phyloP scores from a whole-genome alignment of 2,113 vertebrate species.

The Camelus dromedarius region DNA sequence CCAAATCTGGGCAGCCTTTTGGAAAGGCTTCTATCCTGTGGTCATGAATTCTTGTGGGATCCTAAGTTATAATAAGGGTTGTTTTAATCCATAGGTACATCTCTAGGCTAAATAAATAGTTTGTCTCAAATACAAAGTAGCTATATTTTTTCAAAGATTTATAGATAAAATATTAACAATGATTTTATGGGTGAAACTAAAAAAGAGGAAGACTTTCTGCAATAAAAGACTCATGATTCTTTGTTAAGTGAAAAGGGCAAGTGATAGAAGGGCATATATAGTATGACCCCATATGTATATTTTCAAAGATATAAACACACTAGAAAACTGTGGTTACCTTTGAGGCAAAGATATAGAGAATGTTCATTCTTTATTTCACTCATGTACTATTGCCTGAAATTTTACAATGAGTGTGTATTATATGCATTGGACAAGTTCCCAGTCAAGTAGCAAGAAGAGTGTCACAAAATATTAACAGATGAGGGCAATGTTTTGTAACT shows the following conservation, averaged over 20 bases:
- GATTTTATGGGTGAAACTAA: neutral
- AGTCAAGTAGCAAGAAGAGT: neutral
- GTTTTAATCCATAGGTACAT: neutral
- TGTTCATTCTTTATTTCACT: neutral
- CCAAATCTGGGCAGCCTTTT: neutral
- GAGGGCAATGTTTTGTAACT: neutral
- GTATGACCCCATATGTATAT: neutral
- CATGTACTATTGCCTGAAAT: neutral
- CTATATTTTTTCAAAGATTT: neutral
- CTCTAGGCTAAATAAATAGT: neutral
- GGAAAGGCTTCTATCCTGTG: neutral
- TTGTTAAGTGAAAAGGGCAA: neutral
- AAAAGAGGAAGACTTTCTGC: neutral
- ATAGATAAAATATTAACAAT: neutral
- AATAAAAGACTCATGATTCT: neutral
- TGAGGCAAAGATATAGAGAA: neutral
- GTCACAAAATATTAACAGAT: constrained; percentile 6
- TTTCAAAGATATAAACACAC: neutral
- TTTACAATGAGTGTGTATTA: neutral
- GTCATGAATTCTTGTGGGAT: neutral
- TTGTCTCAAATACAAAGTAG: neutral
- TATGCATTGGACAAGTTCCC: neutral
- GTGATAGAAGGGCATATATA: neutral
- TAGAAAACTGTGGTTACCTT: neutral
- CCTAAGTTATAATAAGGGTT: neutral